Evolutionary conservation across 2,888 invertebrate genomes (phyloP).

Genomic region (Dichetophora obliterata): DNA sequence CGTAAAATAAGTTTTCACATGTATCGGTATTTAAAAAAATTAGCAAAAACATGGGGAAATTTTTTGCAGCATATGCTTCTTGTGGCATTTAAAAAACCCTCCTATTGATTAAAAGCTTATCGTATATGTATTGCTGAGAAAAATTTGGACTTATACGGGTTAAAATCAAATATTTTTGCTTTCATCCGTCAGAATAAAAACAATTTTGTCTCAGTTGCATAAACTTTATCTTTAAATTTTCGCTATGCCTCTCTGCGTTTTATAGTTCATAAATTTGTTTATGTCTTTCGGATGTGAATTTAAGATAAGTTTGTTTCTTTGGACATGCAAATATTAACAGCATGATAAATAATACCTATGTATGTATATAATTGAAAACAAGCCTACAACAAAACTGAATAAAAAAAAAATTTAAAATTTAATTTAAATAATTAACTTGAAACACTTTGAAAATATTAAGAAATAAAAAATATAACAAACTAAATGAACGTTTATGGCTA

Average conservation of each 20-base stretch:
- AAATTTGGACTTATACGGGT: no score
- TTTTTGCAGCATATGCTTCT: no score
- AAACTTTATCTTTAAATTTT: not conserved
- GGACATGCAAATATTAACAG: not conserved
- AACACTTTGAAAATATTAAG: not conserved
- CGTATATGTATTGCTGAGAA: no score
- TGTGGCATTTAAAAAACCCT: no score
- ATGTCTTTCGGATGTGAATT: not conserved
- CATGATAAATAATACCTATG: not conserved
- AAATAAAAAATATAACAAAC: conserved; percentile 3
- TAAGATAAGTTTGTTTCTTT: not conserved
- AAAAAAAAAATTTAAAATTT: not conserved
- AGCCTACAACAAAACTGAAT: not conserved
- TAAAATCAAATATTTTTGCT: no score
- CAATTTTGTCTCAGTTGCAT: no score
- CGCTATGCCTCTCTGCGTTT: not conserved
- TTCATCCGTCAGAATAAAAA: no score
- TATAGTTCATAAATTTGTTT: not conserved
- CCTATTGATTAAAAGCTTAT: no score
- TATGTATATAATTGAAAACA: not conserved
- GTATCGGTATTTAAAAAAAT: no score
- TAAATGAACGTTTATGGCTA: not conserved
- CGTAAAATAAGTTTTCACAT: no score
- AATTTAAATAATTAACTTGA: not conserved
- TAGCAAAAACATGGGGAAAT: no score